Percentiles rank a stretch among this genome's conserved stretches.
Evolutionary conservation across 2,888 invertebrate species (phyloP).

Genomic region (Apodemia hepburni): DNA sequence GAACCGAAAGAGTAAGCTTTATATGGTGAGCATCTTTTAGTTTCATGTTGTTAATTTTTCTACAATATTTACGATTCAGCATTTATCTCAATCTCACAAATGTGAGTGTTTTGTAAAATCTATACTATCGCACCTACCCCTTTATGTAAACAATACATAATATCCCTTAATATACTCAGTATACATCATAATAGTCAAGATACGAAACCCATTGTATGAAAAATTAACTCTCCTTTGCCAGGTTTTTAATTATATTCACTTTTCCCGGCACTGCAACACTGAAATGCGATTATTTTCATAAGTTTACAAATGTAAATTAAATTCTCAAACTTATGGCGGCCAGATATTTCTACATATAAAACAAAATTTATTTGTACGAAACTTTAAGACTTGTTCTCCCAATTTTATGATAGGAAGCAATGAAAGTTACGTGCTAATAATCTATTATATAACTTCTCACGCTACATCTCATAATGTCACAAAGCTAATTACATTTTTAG

Average conservation of each 20-base stretch:
- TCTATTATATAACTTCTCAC: neutral
- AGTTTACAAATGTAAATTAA: conserved; percentile 16
- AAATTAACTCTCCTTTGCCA: neutral
- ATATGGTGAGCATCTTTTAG: no score
- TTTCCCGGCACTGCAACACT: conserved; percentile 1
- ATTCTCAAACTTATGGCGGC: conserved; percentile 6
- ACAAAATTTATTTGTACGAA: neutral
- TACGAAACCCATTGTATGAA: neutral
- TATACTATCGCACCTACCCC: no score
- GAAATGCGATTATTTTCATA: conserved; percentile 15
- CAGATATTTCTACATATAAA: conserved; percentile 4
- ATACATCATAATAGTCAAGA: conserved; percentile 28
- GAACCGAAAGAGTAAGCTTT: no score
- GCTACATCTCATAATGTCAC: neutral
- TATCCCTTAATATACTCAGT: no score
- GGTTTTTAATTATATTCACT: conserved; percentile 21
- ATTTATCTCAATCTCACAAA: no score
- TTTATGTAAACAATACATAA: no score
- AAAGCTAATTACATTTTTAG: neutral
- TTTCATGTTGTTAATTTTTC: no score
- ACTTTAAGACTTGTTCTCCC: neutral
- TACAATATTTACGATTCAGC: no score
- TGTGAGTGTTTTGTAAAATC: no score
- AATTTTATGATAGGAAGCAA: neutral
- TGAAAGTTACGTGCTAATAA: neutral